Evolutionary conservation across 2,113 vertebrate species (phyloP).

Genomic region (Rattus norvegicus): GRCr8 NC_086030.1:50778001-50778500

Average conservation of each 20-base stretch:
- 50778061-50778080: background rate
- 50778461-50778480: accelerated
- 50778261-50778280: background rate
- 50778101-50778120: too few relatives aligned
- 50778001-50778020: background rate
- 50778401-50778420: background rate
- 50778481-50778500: background rate
- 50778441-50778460: background rate
- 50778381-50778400: background rate
- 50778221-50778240: too few relatives aligned
- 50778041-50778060: background rate
- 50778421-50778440: background rate
- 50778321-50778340: background rate
- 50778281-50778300: background rate
- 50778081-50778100: background rate
- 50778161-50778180: background rate
- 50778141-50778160: background rate
- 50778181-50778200: background rate
- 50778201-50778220: too few relatives aligned
- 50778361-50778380: background rate
- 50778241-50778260: background rate
- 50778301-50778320: background rate
- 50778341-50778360: background rate
- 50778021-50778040: too few relatives aligned
- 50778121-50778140: background rate